Conservation (phyloP, 2,888 invertebrate species). For the Deilephila porcellus region DNA sequence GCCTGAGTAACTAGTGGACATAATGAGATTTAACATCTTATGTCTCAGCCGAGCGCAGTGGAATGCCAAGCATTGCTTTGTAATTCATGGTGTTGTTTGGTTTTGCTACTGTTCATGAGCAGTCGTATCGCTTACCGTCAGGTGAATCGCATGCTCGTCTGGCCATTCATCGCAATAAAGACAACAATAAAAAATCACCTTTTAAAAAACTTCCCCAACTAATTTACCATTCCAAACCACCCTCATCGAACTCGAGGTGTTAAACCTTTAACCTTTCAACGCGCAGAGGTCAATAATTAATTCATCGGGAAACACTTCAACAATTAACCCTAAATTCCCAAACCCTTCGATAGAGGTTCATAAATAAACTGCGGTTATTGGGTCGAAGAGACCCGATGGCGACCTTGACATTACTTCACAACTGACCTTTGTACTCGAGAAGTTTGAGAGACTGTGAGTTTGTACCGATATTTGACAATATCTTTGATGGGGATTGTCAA, state of each 20-base stretch:
- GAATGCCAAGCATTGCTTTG: too few species aligned
- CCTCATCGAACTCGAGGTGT: constrained; percentile 8
- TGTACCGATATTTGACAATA: background rate
- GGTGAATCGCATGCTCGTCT: too few species aligned
- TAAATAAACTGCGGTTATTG: constrained; percentile 27
- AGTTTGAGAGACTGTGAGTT: background rate
- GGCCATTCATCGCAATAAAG: too few species aligned
- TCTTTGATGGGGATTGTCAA: constrained; percentile 3
- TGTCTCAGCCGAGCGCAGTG: too few species aligned
- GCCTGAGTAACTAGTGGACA: too few species aligned
- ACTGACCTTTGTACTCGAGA: constrained; percentile 20
- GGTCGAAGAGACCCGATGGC: constrained; percentile 17
- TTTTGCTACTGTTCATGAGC: too few species aligned
- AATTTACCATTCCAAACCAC: constrained; percentile 6
- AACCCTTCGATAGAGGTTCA: constrained; percentile 27
- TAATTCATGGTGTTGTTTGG: too few species aligned
- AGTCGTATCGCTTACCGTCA: too few species aligned
- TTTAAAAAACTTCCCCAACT: background rate
- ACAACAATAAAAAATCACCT: too few species aligned
- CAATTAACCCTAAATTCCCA: constrained; percentile 27
- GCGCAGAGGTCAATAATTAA: constrained; percentile 25
- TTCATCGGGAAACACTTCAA: constrained; percentile 26
- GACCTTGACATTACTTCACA: constrained; percentile 14
- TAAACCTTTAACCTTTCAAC: constrained; percentile 25
- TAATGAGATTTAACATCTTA: too few species aligned